Evolutionary conservation across 2,797 vertebrate species (phyloP).

Genomic region (Ibycter americanus): DNA sequence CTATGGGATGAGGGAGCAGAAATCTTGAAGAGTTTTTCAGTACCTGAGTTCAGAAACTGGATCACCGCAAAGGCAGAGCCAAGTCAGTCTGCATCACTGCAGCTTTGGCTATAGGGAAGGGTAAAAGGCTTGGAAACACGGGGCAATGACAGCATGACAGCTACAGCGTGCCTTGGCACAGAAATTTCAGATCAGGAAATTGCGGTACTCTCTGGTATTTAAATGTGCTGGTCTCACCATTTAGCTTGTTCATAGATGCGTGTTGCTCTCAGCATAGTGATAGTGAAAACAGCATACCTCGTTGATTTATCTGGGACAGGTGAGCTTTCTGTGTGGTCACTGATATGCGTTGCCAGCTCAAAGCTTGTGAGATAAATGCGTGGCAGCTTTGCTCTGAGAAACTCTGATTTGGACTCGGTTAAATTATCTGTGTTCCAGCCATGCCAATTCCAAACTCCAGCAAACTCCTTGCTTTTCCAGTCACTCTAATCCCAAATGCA

Average conservation of each 20-base stretch:
- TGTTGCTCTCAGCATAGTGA: not conserved
- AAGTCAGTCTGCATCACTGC: not conserved
- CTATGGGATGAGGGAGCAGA: not conserved
- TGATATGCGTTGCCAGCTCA: not conserved
- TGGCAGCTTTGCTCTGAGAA: not conserved
- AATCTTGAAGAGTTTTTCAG: not conserved
- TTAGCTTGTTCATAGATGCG: not conserved
- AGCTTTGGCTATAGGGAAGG: not conserved
- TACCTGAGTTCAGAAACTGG: not conserved
- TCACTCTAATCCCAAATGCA: not conserved
- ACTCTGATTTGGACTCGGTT: not conserved
- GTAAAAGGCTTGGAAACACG: not conserved
- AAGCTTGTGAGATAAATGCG: not conserved
- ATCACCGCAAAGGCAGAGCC: not conserved
- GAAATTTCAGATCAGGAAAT: not conserved
- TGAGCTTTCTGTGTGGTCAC: not conserved
- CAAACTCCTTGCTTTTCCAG: not conserved
- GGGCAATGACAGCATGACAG: not conserved
- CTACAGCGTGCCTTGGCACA: not conserved
- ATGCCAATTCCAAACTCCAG: not conserved
- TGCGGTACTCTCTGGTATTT: not conserved
- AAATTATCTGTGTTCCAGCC: not conserved
- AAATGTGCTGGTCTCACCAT: not conserved
- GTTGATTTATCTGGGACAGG: not conserved
- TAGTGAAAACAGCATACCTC: not conserved